Conservation (phyloP, 1,140 invertebrate species). For the Aphis gossypii region DNA sequence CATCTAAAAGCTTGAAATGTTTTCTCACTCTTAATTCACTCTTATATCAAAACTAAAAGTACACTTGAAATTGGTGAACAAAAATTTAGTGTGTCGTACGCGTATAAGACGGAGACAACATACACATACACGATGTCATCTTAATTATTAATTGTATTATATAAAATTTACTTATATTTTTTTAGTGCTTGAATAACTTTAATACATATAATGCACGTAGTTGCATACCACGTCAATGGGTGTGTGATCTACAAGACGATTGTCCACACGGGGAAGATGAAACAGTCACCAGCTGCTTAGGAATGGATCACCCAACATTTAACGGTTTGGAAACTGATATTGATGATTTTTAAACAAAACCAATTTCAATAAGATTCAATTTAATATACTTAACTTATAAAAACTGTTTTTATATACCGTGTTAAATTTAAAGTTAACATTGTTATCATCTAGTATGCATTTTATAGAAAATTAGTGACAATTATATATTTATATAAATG, state of each 20-base stretch:
- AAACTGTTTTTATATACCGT: constrained; percentile 40
- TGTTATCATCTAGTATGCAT: constrained; percentile 78
- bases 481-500: constrained; percentile 95
- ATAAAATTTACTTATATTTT: constrained; percentile 25
- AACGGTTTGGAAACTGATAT: constrained; percentile 57
- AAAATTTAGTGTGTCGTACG: too few species aligned
- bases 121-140: too few species aligned
- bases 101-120: too few species aligned
- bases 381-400: not conserved
- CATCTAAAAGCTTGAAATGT: too few species aligned
- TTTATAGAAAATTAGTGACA: constrained; percentile 90
- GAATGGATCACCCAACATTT: constrained; percentile 58
- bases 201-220: constrained; percentile 12
- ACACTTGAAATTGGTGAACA: too few species aligned
- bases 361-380: constrained; percentile 38
- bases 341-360: constrained; percentile 43
- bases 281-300: constrained; percentile 59
- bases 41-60: too few species aligned
- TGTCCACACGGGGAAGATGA: constrained; percentile 62
- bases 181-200: constrained; percentile 46
- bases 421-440: constrained; percentile 38
- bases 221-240: constrained; percentile 60
- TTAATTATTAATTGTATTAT: not conserved
- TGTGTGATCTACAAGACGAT: constrained; percentile 62
- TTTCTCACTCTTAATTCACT: too few species aligned